Base-by-base conservation (phyloP, 2,888 invertebrate species). In the Drosophila fungiperda region DNA sequence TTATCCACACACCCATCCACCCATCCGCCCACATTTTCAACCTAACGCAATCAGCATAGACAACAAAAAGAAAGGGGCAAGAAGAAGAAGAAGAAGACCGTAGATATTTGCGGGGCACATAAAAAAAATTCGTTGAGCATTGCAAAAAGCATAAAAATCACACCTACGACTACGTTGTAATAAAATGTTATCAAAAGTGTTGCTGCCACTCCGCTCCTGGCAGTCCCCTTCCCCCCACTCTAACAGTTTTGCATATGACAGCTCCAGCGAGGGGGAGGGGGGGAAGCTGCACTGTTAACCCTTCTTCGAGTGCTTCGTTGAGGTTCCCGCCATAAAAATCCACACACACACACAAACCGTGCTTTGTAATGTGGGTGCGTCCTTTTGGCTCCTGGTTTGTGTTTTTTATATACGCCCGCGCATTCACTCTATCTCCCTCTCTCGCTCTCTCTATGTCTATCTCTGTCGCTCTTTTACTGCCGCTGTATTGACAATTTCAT, bases 61-160 rank as follows among this genome's bases (percentile, higher is more conserved):
- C 86, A 85, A 88, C 70, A 59, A 63, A 17, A 65, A 62, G 69
- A 26, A 26, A 54, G 63, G 50, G 49, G 29, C 29, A 29, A 29
- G 29, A 5, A 29, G 32, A 61, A 80, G 68, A 40, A 53, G 20
- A 40, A 64, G 55, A 50, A 72, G 32, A 32, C 54, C 71, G 29
- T 42, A 12, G 79, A 79, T 78, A 76, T 80, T 45, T 80, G 68
- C 67, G 23, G 76, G 80, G 76, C 67, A 66, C 71, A 70, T 60
- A 73, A 71, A 70, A 71, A 68, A 80, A 89, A 86, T 83, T 73
- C 90, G 88, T 87, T 83, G 90, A 89, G 85, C 83, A 90, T 78
- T 79, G 90, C 80, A 90, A 86, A 89, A 90, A 84, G 80, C 91
- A 85, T 91, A 90, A 91, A 90, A 91, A 91, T 90, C 91, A 90